Evolutionary conservation across 2,797 vertebrate species (phyloP).

Genomic region (Phalloptychus januarius): DNA sequence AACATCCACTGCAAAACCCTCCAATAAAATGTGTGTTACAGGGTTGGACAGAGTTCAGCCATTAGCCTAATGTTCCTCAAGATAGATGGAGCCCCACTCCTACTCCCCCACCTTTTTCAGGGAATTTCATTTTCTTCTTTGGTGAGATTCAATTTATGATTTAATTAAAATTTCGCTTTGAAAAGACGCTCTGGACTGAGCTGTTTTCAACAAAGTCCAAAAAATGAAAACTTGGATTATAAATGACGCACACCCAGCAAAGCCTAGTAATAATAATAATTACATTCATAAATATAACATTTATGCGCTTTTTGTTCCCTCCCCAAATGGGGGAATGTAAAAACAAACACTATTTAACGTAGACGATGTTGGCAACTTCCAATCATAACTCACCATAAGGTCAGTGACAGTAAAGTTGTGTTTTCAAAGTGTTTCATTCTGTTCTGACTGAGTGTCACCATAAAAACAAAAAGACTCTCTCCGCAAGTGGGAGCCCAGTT

Average conservation of each 20-base stretch:
- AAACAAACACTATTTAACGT: constrained; percentile 53
- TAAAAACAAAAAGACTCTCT: constrained; percentile 61
- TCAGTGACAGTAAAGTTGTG: constrained; percentile 64
- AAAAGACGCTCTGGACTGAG: constrained; percentile 39
- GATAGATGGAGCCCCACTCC: constrained; percentile 46
- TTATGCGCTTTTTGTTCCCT: constrained; percentile 17
- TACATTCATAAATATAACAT: constrained; percentile 3
- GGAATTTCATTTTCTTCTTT: constrained; percentile 46
- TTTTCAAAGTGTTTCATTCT: constrained; percentile 70
- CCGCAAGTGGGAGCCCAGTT: constrained; percentile 50
- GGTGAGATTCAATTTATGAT: constrained; percentile 62
- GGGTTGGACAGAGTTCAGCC: constrained; percentile 39
- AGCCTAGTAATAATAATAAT: background rate
- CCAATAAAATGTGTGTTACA: constrained; percentile 24
- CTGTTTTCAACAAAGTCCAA: constrained; percentile 36
- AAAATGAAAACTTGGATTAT: constrained; percentile 27
- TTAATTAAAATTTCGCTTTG: constrained; percentile 67
- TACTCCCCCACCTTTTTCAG: constrained; percentile 22
- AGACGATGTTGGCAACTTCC: constrained; percentile 42
- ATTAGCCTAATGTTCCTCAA: constrained; percentile 63
- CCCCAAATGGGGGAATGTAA: constrained; percentile 35
- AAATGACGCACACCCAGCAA: constrained; percentile 22
- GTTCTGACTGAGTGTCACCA: constrained; percentile 66
- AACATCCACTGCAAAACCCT: constrained; percentile 48
- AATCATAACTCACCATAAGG: constrained; percentile 55